Percentiles rank a stretch among this genome's conserved stretches.
phyloP scores from a whole-genome alignment of 2,797 vertebrate species.

The Linurgus olivaceus region DNA sequence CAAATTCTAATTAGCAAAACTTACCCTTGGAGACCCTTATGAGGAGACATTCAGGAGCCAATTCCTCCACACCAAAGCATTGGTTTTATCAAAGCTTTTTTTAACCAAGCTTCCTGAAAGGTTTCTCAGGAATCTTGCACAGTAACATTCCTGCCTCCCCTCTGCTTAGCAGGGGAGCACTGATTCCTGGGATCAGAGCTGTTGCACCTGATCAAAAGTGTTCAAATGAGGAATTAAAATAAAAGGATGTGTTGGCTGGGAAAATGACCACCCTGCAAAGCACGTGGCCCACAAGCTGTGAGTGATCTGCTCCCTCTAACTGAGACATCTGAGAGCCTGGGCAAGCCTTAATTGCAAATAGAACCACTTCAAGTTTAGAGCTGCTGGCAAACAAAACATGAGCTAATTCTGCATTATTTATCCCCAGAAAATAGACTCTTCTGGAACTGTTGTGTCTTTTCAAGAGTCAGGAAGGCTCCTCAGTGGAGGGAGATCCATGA shows the following conservation, averaged over 20 bases:
- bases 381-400: background rate
- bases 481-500: background rate
- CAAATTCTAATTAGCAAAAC: background rate
- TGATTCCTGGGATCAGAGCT: background rate
- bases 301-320: background rate
- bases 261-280: background rate
- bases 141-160: background rate
- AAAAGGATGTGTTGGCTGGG: background rate
- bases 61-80: rapidly evolving
- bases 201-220: background rate
- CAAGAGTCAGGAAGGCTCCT: background rate
- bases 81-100: background rate
- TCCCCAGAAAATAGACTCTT: background rate
- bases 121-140: background rate
- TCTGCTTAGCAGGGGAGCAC: background rate
- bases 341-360: background rate
- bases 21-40: background rate
- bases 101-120: background rate
- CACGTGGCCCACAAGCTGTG: rapidly evolving
- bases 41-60: background rate
- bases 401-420: background rate
- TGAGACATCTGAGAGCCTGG: background rate
- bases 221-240: background rate
- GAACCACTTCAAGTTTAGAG: background rate
- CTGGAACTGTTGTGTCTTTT: background rate